These are phyloP conservation scores for Melanotaenia parkinsoni DNA, from an alignment of 2,797 vertebrate genomes.

Conservation along the genomic window DNA sequence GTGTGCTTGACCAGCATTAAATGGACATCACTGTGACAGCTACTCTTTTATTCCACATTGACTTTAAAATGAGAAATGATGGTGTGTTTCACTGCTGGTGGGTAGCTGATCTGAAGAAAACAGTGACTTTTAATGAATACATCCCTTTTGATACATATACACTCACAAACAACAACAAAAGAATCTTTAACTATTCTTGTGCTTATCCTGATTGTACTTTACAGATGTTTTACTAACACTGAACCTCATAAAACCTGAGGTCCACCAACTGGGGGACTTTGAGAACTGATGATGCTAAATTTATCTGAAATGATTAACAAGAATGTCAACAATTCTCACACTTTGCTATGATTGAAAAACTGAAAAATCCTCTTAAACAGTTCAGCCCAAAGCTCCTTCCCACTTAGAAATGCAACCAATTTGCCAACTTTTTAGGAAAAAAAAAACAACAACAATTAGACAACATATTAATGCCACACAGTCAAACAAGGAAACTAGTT, in stretches of 20 bases:
- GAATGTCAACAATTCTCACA: no score
- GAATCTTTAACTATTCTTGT: neutral
- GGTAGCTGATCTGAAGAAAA: conserved; percentile 61
- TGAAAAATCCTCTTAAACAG: no score
- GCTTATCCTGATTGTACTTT: neutral
- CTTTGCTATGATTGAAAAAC: no score
- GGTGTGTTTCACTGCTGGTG: conserved; percentile 48
- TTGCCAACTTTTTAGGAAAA: no score
- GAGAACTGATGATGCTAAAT: neutral
- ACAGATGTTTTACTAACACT: neutral
- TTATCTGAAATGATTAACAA: no score
- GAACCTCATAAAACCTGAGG: neutral
- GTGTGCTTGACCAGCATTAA: conserved; percentile 27
- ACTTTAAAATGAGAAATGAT: conserved; percentile 62
- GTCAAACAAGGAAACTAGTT: no score
- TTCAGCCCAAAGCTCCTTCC: no score
- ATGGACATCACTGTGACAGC: conserved; percentile 47
- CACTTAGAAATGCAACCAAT: no score
- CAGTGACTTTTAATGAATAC: conserved; percentile 34
- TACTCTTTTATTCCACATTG: conserved; percentile 60
- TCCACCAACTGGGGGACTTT: neutral
- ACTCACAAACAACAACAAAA: neutral
- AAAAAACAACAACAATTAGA: no score
- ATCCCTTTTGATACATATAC: conserved; percentile 10
- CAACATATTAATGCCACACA: no score